Conservation (phyloP, 2,797 vertebrate species). For the Pangasius larnaudii region DNA sequence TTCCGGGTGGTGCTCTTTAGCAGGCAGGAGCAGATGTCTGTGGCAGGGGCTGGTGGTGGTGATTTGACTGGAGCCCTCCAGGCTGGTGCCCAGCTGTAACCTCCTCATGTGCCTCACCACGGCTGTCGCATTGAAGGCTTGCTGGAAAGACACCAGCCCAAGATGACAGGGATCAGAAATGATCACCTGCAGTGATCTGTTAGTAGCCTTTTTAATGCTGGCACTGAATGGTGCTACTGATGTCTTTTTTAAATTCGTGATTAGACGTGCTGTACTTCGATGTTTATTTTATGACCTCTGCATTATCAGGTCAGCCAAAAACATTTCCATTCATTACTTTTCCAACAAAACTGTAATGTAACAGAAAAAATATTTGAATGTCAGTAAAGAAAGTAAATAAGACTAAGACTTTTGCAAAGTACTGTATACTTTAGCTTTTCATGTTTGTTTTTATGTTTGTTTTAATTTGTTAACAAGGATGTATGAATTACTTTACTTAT, state of each 20-base stretch:
- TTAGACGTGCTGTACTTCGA: not conserved
- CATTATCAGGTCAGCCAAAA: not conserved
- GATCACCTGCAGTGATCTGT: not conserved
- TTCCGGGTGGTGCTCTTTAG: conserved; percentile 79
- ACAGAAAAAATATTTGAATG: not conserved
- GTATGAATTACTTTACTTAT: not conserved
- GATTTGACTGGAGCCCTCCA: conserved; percentile 85
- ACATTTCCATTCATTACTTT: not conserved
- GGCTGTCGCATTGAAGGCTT: conserved; percentile 97
- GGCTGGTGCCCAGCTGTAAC: conserved; percentile 91
- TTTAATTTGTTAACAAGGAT: not conserved
- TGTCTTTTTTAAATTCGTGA: too few relatives aligned
- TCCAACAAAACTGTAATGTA: not conserved
- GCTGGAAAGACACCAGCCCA: conserved; percentile 70
- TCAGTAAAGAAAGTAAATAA: not conserved
- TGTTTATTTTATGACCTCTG: not conserved
- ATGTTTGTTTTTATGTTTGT: not conserved
- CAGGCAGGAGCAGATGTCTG: conserved; percentile 77
- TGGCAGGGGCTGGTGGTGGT: conserved; percentile 78
- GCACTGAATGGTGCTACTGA: not conserved
- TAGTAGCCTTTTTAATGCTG: not conserved
- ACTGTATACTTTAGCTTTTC: not conserved
- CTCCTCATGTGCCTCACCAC: conserved; percentile 95
- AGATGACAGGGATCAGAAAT: not conserved
- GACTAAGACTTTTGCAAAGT: not conserved